Evolutionary conservation across 1,140 invertebrate genomes (phyloP).

Genomic region (Aradophagus sp.): DNA sequence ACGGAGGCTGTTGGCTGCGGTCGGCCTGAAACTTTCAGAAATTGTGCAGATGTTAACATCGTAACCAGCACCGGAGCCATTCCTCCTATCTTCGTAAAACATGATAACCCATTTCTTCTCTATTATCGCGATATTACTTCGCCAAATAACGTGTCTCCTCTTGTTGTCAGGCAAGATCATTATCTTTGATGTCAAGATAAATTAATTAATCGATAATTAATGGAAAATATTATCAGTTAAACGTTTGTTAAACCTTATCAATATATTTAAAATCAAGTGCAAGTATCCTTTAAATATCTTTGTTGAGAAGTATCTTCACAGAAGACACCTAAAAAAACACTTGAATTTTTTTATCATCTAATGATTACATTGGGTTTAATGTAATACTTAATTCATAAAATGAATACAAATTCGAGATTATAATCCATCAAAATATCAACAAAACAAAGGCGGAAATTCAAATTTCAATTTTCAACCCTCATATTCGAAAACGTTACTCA

Average conservation of each 20-base stretch:
- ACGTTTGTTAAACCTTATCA: neutral
- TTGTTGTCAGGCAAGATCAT: slow-evolving; percentile 81
- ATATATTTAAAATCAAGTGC: too few species aligned
- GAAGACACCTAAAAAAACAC: too few species aligned
- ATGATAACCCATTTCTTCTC: slow-evolving; percentile 83
- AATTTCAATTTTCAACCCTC: too few species aligned
- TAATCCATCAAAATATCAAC: too few species aligned
- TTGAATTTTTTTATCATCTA: too few species aligned
- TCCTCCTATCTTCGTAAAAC: slow-evolving; percentile 78
- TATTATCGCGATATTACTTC: slow-evolving; percentile 81
- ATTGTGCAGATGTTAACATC: slow-evolving; percentile 90
- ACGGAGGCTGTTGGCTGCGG: slow-evolving; percentile 90
- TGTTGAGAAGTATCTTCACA: too few species aligned
- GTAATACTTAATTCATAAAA: too few species aligned
- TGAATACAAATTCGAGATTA: too few species aligned
- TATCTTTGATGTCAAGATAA: neutral
- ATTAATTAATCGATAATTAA: too few species aligned
- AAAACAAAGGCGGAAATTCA: too few species aligned
- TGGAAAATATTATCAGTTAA: neutral
- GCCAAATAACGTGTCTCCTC: slow-evolving; percentile 79
- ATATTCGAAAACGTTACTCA: neutral
- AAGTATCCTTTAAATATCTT: too few species aligned
- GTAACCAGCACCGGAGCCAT: slow-evolving; percentile 83
- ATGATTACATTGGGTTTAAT: too few species aligned
- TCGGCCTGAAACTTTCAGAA: slow-evolving; percentile 89